A percentile compares a stretch with the other conserved stretches of the same genome.
These are phyloP conservation scores for Kradibia gibbosae DNA, from an alignment of 1,140 invertebrate species.

Conservation along the genomic window DNA sequence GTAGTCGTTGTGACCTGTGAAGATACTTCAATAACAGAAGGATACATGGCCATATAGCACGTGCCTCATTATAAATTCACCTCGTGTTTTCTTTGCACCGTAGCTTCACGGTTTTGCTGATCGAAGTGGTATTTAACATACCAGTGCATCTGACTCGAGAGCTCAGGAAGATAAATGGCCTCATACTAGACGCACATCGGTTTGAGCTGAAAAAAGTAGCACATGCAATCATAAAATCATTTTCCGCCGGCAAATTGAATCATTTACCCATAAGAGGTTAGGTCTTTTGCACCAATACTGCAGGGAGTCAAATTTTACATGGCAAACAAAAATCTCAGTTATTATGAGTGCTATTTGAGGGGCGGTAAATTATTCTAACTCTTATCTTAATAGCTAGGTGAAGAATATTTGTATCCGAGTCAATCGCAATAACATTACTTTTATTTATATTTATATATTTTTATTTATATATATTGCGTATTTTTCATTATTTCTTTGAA, in stretches of 20 bases:
- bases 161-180: background rate
- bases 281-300: background rate
- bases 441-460: too few relatives aligned
- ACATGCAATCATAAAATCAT: background rate
- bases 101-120: slow-evolving; percentile 35
- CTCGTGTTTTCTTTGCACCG: slow-evolving; percentile 34
- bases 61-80: slow-evolving; percentile 42
- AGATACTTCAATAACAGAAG: background rate
- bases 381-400: too few relatives aligned
- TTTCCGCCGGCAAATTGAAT: background rate
- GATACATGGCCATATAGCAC: background rate
- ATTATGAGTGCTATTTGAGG: background rate
- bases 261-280: background rate
- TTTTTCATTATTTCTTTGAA: too few relatives aligned
- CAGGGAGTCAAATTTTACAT: background rate
- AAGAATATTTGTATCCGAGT: too few relatives aligned
- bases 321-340: background rate
- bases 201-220: background rate
- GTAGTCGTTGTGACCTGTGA: background rate
- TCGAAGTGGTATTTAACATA: slow-evolving; percentile 27
- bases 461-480: too few relatives aligned
- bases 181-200: background rate
- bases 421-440: too few relatives aligned
- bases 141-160: background rate
- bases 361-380: background rate